Evolutionary conservation across 2,113 vertebrate genomes (phyloP).

Genomic region (Myanophis thanlyinensis): DNA sequence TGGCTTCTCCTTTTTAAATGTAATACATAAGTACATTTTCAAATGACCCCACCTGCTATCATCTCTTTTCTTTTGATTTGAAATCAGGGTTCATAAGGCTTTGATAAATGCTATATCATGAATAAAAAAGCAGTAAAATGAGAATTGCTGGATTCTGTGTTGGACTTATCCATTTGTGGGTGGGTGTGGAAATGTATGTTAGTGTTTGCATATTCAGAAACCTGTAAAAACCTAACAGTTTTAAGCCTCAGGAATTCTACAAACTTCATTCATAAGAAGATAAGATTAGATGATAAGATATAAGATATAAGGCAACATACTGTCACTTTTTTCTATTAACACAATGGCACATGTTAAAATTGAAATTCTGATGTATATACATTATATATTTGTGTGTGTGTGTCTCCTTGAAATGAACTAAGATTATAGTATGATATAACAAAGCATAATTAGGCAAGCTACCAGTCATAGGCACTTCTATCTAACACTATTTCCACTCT

Average conservation of each 20-base stretch:
- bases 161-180: not conserved
- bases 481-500: too few species aligned
- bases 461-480: too few species aligned
- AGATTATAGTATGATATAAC: too few species aligned
- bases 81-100: conserved; percentile 24
- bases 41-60: conserved; percentile 1
- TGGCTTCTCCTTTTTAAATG: conserved; percentile 14
- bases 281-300: too few species aligned
- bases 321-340: too few species aligned
- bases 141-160: not conserved
- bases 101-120: not conserved
- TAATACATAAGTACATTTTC: not conserved
- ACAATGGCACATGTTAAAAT: too few species aligned
- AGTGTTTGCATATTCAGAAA: not conserved
- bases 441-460: not conserved
- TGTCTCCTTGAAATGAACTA: too few species aligned
- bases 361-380: too few species aligned
- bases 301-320: too few species aligned
- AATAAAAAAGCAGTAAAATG: conserved; percentile 8
- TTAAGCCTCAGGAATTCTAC: not conserved
- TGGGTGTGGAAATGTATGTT: not conserved
- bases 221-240: not conserved
- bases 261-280: not conserved
- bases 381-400: too few species aligned
- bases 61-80: conserved; percentile 12